A percentile compares a stretch with the other conserved stretches of the same genome.
These are phyloP conservation scores for Cyprinodon brontotheroides DNA, from an alignment of 2,113 vertebrate species.

Conservation along the genomic window DNA sequence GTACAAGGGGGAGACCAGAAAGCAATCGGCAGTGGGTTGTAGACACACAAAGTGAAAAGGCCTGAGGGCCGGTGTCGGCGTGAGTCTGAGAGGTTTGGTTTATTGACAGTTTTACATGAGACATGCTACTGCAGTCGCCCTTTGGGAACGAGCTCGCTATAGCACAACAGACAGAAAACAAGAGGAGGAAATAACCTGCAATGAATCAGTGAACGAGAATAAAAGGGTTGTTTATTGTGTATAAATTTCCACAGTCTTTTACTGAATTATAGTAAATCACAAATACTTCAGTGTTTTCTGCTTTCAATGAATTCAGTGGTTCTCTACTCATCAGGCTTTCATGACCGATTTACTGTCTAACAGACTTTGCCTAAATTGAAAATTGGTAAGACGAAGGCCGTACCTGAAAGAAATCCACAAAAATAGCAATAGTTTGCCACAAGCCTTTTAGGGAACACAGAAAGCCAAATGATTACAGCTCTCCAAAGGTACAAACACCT, in stretches of 20 bases:
- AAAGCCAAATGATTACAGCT: conserved; percentile 50
- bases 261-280: not conserved
- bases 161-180: conserved; percentile 43
- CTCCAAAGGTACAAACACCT: conserved; percentile 70
- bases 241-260: not conserved
- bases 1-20: conserved; percentile 62
- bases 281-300: not conserved
- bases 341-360: no score
- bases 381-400: not conserved
- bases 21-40: conserved; percentile 61
- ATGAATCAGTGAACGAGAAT: conserved; percentile 2
- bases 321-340: no score
- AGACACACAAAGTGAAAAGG: conserved; percentile 32
- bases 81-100: conserved; percentile 43
- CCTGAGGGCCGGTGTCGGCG: conserved; percentile 51
- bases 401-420: no score
- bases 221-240: not conserved
- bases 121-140: conserved; percentile 47
- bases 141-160: conserved; percentile 36
- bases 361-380: not conserved
- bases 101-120: conserved; percentile 67
- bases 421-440: no score
- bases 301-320: no score
- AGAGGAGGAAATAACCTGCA: conserved; percentile 23
- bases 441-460: not conserved